Conservation (phyloP, 2,797 vertebrate species). For the Acomys russatus region DNA sequence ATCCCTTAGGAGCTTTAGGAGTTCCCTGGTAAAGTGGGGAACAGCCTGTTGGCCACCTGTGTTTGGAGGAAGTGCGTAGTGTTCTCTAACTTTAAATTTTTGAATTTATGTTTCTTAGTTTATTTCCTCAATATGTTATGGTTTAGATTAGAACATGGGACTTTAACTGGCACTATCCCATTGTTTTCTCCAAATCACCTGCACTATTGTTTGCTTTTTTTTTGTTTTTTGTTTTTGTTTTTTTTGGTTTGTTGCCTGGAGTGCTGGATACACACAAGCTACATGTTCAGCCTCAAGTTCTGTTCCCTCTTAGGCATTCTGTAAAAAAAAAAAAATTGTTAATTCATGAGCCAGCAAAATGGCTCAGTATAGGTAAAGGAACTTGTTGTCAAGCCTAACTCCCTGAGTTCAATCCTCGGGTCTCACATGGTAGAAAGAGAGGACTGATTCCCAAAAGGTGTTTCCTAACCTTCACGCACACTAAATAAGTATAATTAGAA, state of each 20-base stretch:
- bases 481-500: neutral
- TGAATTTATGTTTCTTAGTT: conserved; percentile 18
- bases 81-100: conserved; percentile 23
- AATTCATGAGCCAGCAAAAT: neutral
- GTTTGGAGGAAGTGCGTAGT: neutral
- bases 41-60: neutral
- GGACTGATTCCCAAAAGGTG: neutral
- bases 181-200: conserved; percentile 8
- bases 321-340: neutral
- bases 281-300: neutral
- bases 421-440: neutral
- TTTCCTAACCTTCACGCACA: neutral
- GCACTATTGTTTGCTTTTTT: conserved; percentile 21
- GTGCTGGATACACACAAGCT: neutral
- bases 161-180: conserved; percentile 56
- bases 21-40: neutral
- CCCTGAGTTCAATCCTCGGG: neutral
- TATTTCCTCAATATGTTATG: conserved; percentile 46
- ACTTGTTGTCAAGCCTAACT: neutral
- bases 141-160: conserved; percentile 56
- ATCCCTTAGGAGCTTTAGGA: neutral
- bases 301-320: conserved; percentile 35
- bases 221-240: neutral
- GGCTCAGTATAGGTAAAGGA: neutral
- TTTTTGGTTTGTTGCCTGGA: neutral